These are phyloP conservation scores for Calyptomena viridis DNA, from an alignment of 2,113 vertebrate genomes.

Conservation along the genomic window DNA sequence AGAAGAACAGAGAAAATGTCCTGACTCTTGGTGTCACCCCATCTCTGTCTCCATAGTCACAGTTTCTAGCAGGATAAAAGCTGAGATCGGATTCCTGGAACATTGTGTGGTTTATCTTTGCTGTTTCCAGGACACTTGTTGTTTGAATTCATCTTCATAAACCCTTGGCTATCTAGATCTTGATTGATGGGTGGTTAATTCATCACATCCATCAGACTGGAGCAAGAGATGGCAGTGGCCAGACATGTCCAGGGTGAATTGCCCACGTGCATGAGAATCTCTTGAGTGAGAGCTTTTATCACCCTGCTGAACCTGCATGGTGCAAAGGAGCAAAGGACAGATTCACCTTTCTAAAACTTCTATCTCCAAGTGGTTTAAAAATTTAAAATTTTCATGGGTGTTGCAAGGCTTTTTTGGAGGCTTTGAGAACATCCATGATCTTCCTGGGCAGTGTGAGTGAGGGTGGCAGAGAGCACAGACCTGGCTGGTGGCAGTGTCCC, in stretches of 20 bases:
- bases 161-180: background rate
- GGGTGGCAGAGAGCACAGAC: background rate
- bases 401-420: background rate
- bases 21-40: background rate
- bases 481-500: background rate
- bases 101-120: background rate
- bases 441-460: rapidly evolving
- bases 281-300: background rate
- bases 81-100: background rate
- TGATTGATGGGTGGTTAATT: background rate
- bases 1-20: background rate
- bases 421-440: background rate
- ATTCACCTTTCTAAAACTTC: background rate
- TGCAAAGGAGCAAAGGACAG: background rate
- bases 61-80: background rate
- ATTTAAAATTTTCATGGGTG: background rate
- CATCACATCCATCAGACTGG: background rate
- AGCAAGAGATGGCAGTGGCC: background rate
- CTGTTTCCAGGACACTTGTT: background rate
- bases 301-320: background rate
- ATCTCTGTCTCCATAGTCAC: background rate
- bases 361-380: background rate
- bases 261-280: background rate
- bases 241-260: background rate
- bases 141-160: background rate